Evolutionary conservation across 1,140 invertebrate genomes (phyloP), one percentile per base, ranked within the genome.

Genomic region (Plectus sambesii): DNA sequence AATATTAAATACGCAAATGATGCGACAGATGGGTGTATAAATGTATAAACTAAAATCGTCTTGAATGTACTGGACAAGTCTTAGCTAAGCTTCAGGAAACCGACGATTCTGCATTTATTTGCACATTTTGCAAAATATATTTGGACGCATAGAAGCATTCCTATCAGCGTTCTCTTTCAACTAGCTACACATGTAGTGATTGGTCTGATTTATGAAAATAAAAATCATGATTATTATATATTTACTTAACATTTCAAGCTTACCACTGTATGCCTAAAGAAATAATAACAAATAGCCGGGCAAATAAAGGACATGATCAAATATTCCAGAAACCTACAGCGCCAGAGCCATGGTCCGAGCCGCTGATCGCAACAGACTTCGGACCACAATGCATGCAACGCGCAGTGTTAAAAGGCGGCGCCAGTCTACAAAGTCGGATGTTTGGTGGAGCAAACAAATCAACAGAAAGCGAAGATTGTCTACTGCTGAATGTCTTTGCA

Each of bases 381-480:
- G 35, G 44, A 12, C 30, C 25, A 12, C 30, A 55, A 30, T 44
- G 37, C 12, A 42, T 58, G 19, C 58, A 61, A 44, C 9, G 20
- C 25, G 8, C 23, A 35, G 47, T 12, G 17, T 9, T 5, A 4
- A 19, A n/a, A 45, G 12, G 2, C 3, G 22, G 6, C n/a, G 27
- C 15, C n/a, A 24, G 3, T 24, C 27, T 3, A 42, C n/a, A 42
- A 15, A 4, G 37, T 22, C 2, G 40, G 29, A n/a, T n/a, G n/a
- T n/a, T n/a, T n/a, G n/a, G n/a, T n/a, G n/a, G n/a, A n/a, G n/a
- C n/a, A n/a, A n/a, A n/a, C n/a, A n/a, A n/a, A n/a, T n/a, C n/a
- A n/a, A n/a, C n/a, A 9, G 57, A 57, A 49, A 85, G 79, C 60
- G 90, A 97, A 75, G 89, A 97, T 72, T 97, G 90, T 70, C 78